Conservation (phyloP, 1,140 invertebrate species). For the Phymastichus coffea region DNA sequence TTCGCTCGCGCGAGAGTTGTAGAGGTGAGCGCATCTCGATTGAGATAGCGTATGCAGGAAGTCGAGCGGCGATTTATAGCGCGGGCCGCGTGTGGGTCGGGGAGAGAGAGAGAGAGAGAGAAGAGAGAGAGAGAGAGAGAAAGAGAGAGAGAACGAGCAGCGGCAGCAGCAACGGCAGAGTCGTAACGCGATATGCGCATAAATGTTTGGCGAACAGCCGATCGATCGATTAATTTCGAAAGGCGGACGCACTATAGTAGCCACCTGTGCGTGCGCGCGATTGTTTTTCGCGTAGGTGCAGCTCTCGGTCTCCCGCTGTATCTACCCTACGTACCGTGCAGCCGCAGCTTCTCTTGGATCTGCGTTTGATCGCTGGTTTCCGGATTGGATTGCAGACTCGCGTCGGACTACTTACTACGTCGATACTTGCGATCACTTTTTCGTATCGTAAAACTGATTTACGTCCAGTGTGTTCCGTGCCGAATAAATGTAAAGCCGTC, state of each 20-base stretch:
- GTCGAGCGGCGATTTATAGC: slow-evolving; percentile 31
- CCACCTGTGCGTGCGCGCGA: neutral
- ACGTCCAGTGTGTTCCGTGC: no score
- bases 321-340: no score
- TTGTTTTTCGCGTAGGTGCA: slow-evolving; percentile 7
- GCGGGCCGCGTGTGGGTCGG: neutral
- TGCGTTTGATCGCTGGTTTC: no score
- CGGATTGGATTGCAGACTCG: no score
- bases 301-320: no score
- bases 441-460: no score
- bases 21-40: no score
- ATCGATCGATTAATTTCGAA: slow-evolving; percentile 17
- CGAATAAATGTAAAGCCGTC: no score
- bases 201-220: neutral
- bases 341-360: no score
- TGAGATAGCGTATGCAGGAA: slow-evolving; percentile 32
- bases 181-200: neutral
- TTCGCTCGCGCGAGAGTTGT: no score
- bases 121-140: neutral
- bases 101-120: neutral
- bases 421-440: no score
- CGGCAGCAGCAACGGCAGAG: neutral
- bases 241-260: slow-evolving; percentile 2
- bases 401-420: no score
- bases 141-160: neutral